These are phyloP conservation scores for Acleris literana DNA, from an alignment of 2,888 invertebrate genomes.

Conservation along the genomic window DNA sequence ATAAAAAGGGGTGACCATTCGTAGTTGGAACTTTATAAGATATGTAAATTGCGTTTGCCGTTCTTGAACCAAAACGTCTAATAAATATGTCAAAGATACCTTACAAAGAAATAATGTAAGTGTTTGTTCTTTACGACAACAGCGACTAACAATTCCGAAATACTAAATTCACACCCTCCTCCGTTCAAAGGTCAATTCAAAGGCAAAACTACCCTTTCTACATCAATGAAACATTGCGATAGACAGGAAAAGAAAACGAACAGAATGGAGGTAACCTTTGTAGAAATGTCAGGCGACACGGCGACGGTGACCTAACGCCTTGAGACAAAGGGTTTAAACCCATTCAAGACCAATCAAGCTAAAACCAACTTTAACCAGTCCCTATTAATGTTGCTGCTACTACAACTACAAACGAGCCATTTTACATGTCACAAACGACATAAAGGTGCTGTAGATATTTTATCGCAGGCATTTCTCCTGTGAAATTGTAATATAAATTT, in stretches of 20 bases:
- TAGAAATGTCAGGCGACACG: slow-evolving; percentile 77
- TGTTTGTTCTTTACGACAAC: background rate
- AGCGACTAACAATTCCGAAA: background rate
- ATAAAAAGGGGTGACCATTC: slow-evolving; percentile 15
- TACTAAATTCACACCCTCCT: slow-evolving; percentile 45
- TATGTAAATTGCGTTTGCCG: slow-evolving; percentile 14
- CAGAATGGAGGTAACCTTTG: slow-evolving; percentile 77
- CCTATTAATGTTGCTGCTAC: slow-evolving; percentile 48
- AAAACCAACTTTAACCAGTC: slow-evolving; percentile 59
- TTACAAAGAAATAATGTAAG: background rate
- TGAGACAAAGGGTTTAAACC: slow-evolving; percentile 81
- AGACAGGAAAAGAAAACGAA: slow-evolving; percentile 75
- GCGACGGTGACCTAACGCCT: slow-evolving; percentile 70
- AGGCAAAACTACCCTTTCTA: slow-evolving; percentile 75
- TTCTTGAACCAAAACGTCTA: background rate
- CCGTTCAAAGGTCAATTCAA: slow-evolving; percentile 68
- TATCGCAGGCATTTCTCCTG: slow-evolving; percentile 66
- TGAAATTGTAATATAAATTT: slow-evolving; percentile 68
- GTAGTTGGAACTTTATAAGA: slow-evolving; percentile 9
- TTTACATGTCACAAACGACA: slow-evolving; percentile 61
- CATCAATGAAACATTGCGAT: slow-evolving; percentile 68
- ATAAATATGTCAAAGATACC: background rate
- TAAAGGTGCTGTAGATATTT: slow-evolving; percentile 62
- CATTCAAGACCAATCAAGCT: slow-evolving; percentile 55
- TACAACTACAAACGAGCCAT: slow-evolving; percentile 46